Evolutionary conservation across 1,140 invertebrate species (phyloP).

Genomic region (Sinella curviseta): DNA sequence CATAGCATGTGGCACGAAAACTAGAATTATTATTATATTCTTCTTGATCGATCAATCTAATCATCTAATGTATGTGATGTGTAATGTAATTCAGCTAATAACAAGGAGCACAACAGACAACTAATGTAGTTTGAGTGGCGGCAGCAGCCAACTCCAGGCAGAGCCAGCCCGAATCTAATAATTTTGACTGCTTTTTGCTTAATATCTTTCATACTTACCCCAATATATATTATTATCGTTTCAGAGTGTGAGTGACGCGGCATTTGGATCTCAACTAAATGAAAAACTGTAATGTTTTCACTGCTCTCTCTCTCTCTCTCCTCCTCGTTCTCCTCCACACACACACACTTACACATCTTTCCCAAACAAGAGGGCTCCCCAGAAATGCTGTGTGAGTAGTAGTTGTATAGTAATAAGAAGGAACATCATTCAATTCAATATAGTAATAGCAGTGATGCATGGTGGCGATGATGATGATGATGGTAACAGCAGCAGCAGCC

Average conservation of each 20-base stretch:
- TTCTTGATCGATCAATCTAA: conserved; percentile 18
- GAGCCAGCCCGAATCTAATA: conserved; percentile 7
- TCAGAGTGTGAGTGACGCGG: conserved; percentile 26
- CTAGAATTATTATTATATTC: background rate
- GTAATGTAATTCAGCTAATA: conserved; percentile 25
- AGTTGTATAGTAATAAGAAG: background rate
- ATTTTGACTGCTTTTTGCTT: conserved; percentile 18
- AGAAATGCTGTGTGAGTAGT: background rate
- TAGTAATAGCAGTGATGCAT: conserved; percentile 12
- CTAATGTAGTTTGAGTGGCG: conserved; percentile 19
- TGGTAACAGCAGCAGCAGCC: background rate
- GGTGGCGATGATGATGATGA: background rate
- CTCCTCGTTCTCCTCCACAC: no score
- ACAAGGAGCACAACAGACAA: conserved; percentile 8
- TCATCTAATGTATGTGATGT: conserved; percentile 22
- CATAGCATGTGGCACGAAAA: background rate
- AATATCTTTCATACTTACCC: conserved; percentile 14
- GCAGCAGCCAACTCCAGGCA: background rate
- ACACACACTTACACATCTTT: background rate
- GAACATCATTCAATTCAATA: conserved; percentile 4
- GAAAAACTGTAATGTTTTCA: conserved; percentile 4
- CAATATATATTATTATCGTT: conserved; percentile 12
- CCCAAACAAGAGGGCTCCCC: background rate
- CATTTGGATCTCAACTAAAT: conserved; percentile 16
- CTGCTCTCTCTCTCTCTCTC: background rate